A percentile compares a stretch with the other conserved stretches of the same genome.
Conservation (phyloP, 2,797 vertebrate genomes). For the Molothrus ater region DNA sequence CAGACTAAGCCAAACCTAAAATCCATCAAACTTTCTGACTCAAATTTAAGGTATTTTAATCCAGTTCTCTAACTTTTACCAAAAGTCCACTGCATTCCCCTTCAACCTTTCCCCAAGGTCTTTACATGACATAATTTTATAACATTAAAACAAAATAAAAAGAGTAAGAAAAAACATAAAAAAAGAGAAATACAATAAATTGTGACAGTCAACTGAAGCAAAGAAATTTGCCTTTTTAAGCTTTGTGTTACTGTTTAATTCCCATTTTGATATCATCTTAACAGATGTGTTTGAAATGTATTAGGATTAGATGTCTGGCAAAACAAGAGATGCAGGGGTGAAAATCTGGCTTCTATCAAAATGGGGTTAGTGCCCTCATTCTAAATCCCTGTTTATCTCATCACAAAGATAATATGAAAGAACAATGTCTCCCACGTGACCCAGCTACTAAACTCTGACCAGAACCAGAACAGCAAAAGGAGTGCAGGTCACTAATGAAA, state of each 20-base stretch:
- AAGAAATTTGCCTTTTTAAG: neutral
- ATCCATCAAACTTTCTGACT: neutral
- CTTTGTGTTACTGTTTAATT: neutral
- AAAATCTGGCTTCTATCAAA: slow-evolving; percentile 19
- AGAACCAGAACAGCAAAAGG: neutral
- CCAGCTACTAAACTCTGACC: neutral
- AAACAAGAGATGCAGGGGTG: neutral
- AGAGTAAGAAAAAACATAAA: neutral
- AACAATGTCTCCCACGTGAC: neutral
- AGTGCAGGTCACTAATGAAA: slow-evolving; percentile 33
- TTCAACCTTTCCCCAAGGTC: neutral
- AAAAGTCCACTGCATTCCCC: neutral
- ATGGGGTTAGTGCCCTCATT: slow-evolving; percentile 36
- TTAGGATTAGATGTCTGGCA: slow-evolving; percentile 40
- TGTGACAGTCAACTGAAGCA: neutral
- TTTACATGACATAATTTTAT: neutral
- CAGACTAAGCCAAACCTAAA: neutral
- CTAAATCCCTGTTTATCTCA: neutral
- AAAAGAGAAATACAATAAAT: neutral
- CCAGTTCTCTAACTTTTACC: neutral
- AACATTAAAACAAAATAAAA: neutral
- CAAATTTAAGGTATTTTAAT: neutral
- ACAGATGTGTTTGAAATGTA: slow-evolving; percentile 13
- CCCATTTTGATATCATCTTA: neutral
- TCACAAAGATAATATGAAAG: slow-evolving; percentile 22